These are phyloP conservation scores for Nomada flava DNA, from an alignment of 2,888 invertebrate genomes.

Conservation along the genomic window DNA sequence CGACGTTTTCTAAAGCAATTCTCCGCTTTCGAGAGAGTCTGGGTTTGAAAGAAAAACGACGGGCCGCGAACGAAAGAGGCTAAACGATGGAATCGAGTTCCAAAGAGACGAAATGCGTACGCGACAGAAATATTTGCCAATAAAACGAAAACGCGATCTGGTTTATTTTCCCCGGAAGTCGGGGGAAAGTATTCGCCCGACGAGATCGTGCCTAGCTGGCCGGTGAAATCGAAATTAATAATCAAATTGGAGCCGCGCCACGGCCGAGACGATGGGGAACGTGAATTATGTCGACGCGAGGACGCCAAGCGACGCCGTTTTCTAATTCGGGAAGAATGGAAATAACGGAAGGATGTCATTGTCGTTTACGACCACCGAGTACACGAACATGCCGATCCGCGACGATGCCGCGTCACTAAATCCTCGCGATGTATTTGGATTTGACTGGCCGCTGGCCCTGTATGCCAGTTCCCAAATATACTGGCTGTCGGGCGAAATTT, in stretches of 20 bases:
- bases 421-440: constrained; percentile 65
- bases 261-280: neutral
- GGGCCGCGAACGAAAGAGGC: neutral
- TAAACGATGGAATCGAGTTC: too few species aligned
- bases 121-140: constrained; percentile 24
- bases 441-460: constrained; percentile 45
- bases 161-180: constrained; percentile 19
- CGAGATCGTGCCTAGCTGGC: neutral
- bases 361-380: constrained; percentile 64
- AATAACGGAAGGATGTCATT: constrained; percentile 62
- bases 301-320: constrained; percentile 32
- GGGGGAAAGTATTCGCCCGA: constrained; percentile 11
- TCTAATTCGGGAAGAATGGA: constrained; percentile 59
- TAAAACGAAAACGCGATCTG: too few species aligned
- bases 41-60: neutral
- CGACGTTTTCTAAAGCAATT: too few species aligned
- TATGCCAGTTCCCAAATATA: constrained; percentile 1
- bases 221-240: constrained; percentile 51
- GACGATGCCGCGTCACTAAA: constrained; percentile 55
- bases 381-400: constrained; percentile 53
- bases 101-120: neutral
- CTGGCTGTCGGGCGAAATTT: constrained; percentile 19
- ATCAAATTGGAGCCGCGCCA: constrained; percentile 56
- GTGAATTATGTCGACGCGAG: constrained; percentile 44
- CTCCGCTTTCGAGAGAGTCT: too few species aligned